A percentile compares a stretch with the other conserved stretches of the same genome.
These are phyloP conservation scores for Myioborus miniatus DNA, from an alignment of 2,797 vertebrate species.

Conservation along the genomic window DNA sequence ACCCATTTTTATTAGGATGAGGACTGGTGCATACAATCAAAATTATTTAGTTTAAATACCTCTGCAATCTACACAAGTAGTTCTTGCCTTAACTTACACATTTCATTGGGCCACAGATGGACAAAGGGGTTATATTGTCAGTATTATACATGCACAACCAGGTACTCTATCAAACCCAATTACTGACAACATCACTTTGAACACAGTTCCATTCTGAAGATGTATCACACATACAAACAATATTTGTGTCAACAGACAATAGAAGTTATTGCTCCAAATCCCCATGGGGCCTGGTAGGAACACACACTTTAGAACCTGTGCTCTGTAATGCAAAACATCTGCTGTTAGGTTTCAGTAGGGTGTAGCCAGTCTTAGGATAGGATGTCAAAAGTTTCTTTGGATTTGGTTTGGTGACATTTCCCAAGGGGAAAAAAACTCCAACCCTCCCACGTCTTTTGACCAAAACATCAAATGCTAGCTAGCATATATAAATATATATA, in stretches of 20 bases:
- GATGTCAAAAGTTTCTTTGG: background rate
- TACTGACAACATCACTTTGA: background rate
- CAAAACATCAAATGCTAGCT: background rate
- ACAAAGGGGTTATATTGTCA: background rate
- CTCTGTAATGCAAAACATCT: background rate
- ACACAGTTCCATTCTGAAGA: background rate
- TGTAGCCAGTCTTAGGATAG: background rate
- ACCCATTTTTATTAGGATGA: background rate
- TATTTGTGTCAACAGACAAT: background rate
- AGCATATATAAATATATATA: background rate
- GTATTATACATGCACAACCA: background rate
- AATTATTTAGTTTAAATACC: background rate
- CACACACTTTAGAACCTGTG: fast-evolving
- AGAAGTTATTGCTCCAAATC: slow-evolving; percentile 45
- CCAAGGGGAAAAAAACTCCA: background rate
- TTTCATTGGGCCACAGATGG: background rate
- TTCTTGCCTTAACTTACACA: background rate
- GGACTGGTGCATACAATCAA: background rate
- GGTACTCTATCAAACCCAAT: background rate
- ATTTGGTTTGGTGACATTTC: background rate
- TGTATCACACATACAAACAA: background rate
- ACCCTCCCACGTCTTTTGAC: background rate
- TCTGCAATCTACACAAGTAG: background rate
- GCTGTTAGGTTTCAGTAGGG: background rate
- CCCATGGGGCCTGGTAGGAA: background rate